Evolutionary conservation across 1,140 invertebrate species (phyloP), one percentile per base, ranked within the genome.

Genomic region (Adelges cooleyi): DNA sequence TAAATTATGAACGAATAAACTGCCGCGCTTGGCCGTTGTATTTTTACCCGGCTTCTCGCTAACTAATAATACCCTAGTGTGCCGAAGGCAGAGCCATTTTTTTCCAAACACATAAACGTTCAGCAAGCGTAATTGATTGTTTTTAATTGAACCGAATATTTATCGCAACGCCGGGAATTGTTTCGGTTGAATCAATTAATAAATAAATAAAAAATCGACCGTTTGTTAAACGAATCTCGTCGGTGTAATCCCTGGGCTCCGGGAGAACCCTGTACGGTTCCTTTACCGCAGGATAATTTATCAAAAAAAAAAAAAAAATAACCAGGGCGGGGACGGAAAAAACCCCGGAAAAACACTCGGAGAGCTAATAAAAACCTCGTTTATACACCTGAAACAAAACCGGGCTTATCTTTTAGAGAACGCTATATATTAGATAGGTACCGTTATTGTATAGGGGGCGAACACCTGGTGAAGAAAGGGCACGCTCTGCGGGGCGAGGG

Each of bases 341-440:
- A 33, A 33, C 5, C n/a, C n/a, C 11, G 29, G 29, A 6, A 33
- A 33, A 33, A 33, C n/a, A n/a, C 11, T 33, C 29, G 11, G 15
- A n/a, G 11, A 48, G 44, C 56, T 42, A 42, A 62, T 62, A 62
- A 62, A 62, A 62, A 46, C 56, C 42, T 15, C 56, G 38, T 33
- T 48, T 46, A 20, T 59, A 29, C 40, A 59, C 40, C 54, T 48
- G 40, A 44, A 62, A 62, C 56, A 48, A 62, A 62, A 62, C 42
- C 40, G 40, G 33, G 40, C 56, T 62, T 62, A 62, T 62, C 56
- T 62, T 48, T 48, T 10, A 10, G 6, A 15, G 20, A 29, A 9
- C 11, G n/a, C 13, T 13, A 42, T 40, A n/a, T n/a, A n/a, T n/a
- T n/a, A n/a, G n/a, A n/a, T n/a, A n/a, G n/a, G n/a, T n/a, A n/a